A percentile compares a stretch with the other conserved stretches of the same genome.
These are phyloP conservation scores for Microtus montanus DNA, from an alignment of 2,113 vertebrate genomes.

Conservation along the genomic window DNA sequence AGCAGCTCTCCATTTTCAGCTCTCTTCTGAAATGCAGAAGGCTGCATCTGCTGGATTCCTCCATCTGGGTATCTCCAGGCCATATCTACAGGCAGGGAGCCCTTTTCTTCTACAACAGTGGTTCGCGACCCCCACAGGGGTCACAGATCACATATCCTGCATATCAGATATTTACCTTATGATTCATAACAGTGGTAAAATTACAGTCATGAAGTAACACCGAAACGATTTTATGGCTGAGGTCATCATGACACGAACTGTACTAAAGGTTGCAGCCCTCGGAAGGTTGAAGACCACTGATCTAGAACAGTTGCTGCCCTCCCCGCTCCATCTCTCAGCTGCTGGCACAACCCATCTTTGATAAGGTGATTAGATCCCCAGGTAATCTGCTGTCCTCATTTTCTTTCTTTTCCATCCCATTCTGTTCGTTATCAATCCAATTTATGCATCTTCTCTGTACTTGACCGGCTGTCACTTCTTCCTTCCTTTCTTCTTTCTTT, in stretches of 20 bases:
- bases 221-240: background rate
- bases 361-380: background rate
- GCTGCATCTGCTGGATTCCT: background rate
- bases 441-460: background rate
- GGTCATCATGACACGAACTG: background rate
- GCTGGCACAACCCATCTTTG: background rate
- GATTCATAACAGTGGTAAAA: background rate
- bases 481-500: too few relatives aligned
- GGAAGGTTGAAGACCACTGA: background rate
- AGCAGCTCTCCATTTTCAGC: background rate
- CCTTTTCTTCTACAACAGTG: background rate
- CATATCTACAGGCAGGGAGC: background rate
- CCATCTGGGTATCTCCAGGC: accelerated
- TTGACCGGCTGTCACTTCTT: background rate
- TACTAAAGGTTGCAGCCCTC: background rate
- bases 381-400: background rate
- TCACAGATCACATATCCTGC: background rate
- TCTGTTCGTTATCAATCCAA: background rate
- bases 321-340: background rate
- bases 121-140: background rate
- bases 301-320: background rate
- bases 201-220: background rate
- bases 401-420: background rate
- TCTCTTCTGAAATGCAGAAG: background rate
- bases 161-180: background rate